A percentile compares a stretch with the other conserved stretches of the same genome.
phyloP scores from a whole-genome alignment of 2,113 vertebrate genomes.

The Azemiops feae region DNA sequence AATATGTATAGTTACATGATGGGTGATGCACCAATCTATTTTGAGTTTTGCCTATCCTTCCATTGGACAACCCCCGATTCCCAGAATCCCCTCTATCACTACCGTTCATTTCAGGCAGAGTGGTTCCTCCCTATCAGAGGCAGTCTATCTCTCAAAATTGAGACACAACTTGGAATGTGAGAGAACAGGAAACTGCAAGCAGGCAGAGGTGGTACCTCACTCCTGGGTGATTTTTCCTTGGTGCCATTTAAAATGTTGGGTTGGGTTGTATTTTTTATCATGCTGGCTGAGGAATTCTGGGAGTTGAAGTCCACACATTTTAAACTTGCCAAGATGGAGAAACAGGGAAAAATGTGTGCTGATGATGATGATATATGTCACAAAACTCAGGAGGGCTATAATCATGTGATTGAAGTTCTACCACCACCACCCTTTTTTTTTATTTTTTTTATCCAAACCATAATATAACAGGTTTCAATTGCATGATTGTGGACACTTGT shows the following conservation, averaged over 20 bases:
- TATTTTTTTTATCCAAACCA: not conserved
- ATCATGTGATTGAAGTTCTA: not conserved
- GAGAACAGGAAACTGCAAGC: not conserved
- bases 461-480: not conserved
- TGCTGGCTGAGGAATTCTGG: not conserved
- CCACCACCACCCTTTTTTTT: not conserved
- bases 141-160: not conserved
- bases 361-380: not conserved
- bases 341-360: not conserved
- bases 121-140: not conserved
- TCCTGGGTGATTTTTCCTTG: not conserved
- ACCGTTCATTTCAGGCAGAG: not conserved
- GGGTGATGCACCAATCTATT: not conserved
- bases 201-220: not conserved
- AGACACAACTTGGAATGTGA: not conserved
- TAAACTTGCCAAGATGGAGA: not conserved
- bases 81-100: not conserved
- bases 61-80: not conserved
- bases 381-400: not conserved
- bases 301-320: not conserved
- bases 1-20: not conserved
- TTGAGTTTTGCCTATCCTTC: not conserved
- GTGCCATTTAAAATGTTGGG: not conserved
- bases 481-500: not conserved
- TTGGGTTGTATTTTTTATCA: not conserved